These are phyloP conservation scores for Eledona agricola DNA, from an alignment of 2,888 invertebrate genomes.

Conservation along the genomic window DNA sequence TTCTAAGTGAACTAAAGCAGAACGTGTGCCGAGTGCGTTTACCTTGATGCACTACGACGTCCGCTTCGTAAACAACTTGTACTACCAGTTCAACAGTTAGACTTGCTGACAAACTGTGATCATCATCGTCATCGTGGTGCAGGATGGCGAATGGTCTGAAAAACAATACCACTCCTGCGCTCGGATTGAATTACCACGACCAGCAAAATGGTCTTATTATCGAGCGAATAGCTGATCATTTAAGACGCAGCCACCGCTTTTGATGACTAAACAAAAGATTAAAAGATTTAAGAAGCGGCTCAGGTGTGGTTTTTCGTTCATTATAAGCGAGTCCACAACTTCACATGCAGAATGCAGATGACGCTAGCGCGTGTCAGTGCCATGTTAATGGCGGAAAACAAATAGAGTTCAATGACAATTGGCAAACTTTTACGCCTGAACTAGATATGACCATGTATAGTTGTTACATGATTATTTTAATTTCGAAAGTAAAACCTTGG, in stretches of 20 bases:
- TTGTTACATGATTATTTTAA: slow-evolving; percentile 35
- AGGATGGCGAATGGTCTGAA: slow-evolving; percentile 20
- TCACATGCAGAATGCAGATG: no score
- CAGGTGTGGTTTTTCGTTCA: slow-evolving; percentile 20
- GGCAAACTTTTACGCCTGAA: slow-evolving; percentile 32
- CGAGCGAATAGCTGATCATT: no score
- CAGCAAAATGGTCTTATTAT: no score
- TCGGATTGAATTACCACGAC: slow-evolving; percentile 16
- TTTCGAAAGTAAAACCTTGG: slow-evolving; percentile 39
- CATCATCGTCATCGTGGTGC: slow-evolving; percentile 14
- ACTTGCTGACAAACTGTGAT: slow-evolving; percentile 36
- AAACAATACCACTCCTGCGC: slow-evolving; percentile 21
- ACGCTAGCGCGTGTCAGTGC: slow-evolving; percentile 30
- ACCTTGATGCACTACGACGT: slow-evolving; percentile 31
- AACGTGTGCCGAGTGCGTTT: slow-evolving; percentile 38
- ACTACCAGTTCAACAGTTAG: slow-evolving; percentile 38
- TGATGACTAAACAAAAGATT: slow-evolving; percentile 5
- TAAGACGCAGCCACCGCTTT: no score
- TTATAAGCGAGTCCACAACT: slow-evolving; percentile 26
- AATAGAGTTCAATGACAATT: slow-evolving; percentile 35
- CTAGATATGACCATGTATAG: slow-evolving; percentile 39
- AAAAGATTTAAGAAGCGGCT: slow-evolving; percentile 6
- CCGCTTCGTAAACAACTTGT: slow-evolving; percentile 35
- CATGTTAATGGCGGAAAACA: slow-evolving; percentile 34
- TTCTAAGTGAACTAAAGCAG: slow-evolving; percentile 36